Evolutionary conservation across 2,888 invertebrate species (phyloP), one percentile per base, ranked within the genome.

Genomic region (Diarsia mendica): DNA sequence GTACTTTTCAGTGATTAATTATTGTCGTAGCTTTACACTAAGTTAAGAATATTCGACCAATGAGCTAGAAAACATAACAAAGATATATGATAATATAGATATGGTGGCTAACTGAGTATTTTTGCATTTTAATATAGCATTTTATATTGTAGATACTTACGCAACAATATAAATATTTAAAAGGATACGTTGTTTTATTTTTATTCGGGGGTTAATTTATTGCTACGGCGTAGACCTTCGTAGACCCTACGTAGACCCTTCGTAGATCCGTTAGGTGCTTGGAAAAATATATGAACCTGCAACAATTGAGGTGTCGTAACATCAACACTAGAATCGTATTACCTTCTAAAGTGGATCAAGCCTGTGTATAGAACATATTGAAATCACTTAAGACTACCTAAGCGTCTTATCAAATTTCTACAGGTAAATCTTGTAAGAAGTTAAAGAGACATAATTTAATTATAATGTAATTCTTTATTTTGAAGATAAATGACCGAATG

Each of bases 41-140:
- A 69, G 20, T 23, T 66, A 75, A 49, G 33, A 55, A 63, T 75
- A 70, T 69, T 68, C 67, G 73, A 78, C 75, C 77, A 84, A 77
- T 72, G 75, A 77, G 68, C 23, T 58, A 55, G 60, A 71, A 66
- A 64, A 72, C 71, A 55, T 72, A 75, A 76, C 66, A 75, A 63
- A 75, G 69, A 75, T n/a, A n/a, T n/a, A n/a, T n/a, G n/a, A n/a
- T n/a, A n/a, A n/a, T n/a, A n/a, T 64, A 73, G 44, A 71, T 23
- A 70, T 49, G 65, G 73, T 77, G 67, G 69, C 78, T 79, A 71
- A 65, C 72, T 72, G 66, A 78, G 46, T 84, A 83, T 82, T 87
- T 87, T 86, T 86, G 85, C 86, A 86, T 84, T 87, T 85, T 84
- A 77, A 64, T 84, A 71, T 83, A 81, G 77, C 72, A 82, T 82